A percentile compares a stretch with the other conserved stretches of the same genome.
These are phyloP conservation scores for Coelopa frigida DNA, from an alignment of 1,140 invertebrate species.

Conservation along the genomic window DNA sequence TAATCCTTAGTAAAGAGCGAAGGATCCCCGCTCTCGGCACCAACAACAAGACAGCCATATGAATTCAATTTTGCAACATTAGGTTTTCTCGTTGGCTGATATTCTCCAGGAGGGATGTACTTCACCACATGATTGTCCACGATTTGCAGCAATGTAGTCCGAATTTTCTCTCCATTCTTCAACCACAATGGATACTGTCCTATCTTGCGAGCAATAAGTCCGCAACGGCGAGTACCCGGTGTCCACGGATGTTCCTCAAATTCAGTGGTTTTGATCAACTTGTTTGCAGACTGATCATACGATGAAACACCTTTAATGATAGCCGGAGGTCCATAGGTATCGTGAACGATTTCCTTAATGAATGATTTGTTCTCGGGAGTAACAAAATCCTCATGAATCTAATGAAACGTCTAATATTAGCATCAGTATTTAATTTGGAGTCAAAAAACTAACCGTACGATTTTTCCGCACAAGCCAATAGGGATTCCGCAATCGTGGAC, in stretches of 20 bases:
- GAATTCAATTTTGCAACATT: slow-evolving; percentile 41
- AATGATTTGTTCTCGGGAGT: slow-evolving; percentile 77
- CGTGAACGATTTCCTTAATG: slow-evolving; percentile 66
- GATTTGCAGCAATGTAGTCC: slow-evolving; percentile 80
- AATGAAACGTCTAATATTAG: no score
- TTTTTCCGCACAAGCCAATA: slow-evolving; percentile 52
- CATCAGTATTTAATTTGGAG: background rate
- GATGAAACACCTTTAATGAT: slow-evolving; percentile 43
- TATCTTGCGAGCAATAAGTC: slow-evolving; percentile 88
- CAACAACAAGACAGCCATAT: slow-evolving; percentile 73
- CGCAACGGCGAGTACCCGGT: slow-evolving; percentile 58
- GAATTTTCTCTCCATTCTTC: slow-evolving; percentile 72
- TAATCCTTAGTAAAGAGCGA: slow-evolving; percentile 83
- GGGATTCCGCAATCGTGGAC: slow-evolving; percentile 50
- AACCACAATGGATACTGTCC: slow-evolving; percentile 89
- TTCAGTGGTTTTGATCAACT: slow-evolving; percentile 51
- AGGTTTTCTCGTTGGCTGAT: slow-evolving; percentile 50
- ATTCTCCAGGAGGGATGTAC: slow-evolving; percentile 80
- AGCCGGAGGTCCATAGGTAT: slow-evolving; percentile 52
- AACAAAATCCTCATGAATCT: slow-evolving; percentile 62
- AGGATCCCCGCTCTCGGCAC: slow-evolving; percentile 84
- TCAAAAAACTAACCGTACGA: slow-evolving; percentile 48
- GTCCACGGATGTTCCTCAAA: slow-evolving; percentile 58
- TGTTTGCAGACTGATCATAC: slow-evolving; percentile 45
- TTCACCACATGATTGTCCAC: slow-evolving; percentile 94